Conservation (phyloP, 2,888 invertebrate species). For the Hemaris fuciformis region DNA sequence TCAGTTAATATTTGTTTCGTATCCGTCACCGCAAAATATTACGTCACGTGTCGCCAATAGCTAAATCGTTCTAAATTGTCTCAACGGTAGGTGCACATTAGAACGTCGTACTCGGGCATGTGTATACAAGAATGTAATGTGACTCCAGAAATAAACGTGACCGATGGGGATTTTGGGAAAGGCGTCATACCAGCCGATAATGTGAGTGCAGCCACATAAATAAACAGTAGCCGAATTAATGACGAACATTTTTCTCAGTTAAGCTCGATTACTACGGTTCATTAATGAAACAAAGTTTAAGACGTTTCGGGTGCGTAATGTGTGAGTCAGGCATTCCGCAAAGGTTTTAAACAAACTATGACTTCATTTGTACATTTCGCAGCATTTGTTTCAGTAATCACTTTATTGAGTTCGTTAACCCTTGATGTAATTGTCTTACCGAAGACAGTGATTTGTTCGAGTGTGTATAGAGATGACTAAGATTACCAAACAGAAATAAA, state of each 20-base stretch:
- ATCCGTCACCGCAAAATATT: constrained; percentile 11
- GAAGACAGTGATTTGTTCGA: not conserved
- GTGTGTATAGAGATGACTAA: not conserved
- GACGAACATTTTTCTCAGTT: constrained; percentile 48
- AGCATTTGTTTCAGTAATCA: constrained; percentile 13
- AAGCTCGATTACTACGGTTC: constrained; percentile 46
- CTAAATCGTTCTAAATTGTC: constrained; percentile 19
- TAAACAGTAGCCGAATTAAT: constrained; percentile 51
- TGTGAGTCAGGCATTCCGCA: constrained; percentile 25
- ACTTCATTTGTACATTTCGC: constrained; percentile 23
- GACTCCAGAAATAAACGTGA: constrained; percentile 69
- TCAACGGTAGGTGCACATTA: not conserved
- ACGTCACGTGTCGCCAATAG: constrained; percentile 6
- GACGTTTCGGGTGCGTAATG: constrained; percentile 23
- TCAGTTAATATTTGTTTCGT: not conserved
- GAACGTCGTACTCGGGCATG: constrained; percentile 23
- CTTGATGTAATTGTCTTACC: constrained; percentile 6
- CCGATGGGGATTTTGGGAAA: constrained; percentile 60
- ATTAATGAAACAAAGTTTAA: constrained; percentile 33
- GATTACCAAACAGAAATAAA: not conserved
- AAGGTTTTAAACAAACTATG: constrained; percentile 17
- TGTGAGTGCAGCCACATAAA: constrained; percentile 50
- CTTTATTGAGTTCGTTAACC: constrained; percentile 4
- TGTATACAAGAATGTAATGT: constrained; percentile 34
- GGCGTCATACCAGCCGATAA: constrained; percentile 57